These are phyloP conservation scores for Osmoderma eremita DNA, from an alignment of 2,888 invertebrate species.

Conservation along the genomic window DNA sequence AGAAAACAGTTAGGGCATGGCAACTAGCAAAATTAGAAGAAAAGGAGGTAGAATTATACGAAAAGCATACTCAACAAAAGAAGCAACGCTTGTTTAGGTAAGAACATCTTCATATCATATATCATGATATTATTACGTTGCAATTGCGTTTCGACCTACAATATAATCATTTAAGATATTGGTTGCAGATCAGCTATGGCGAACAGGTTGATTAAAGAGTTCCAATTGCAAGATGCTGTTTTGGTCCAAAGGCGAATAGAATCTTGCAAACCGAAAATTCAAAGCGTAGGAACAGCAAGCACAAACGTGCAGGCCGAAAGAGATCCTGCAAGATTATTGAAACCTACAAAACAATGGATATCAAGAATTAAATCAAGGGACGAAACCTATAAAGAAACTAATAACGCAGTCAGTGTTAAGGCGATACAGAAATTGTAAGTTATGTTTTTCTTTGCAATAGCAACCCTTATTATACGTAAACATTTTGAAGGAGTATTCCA, in stretches of 20 bases:
- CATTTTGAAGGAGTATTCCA: slow-evolving; percentile 52
- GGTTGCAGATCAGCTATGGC: slow-evolving; percentile 54
- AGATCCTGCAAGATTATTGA: slow-evolving; percentile 57
- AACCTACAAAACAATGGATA: slow-evolving; percentile 62
- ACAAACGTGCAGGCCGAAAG: slow-evolving; percentile 44
- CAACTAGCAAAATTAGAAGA: slow-evolving; percentile 47
- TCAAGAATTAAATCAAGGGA: slow-evolving; percentile 30
- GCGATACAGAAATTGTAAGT: slow-evolving; percentile 56
- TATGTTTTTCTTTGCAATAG: slow-evolving; percentile 19
- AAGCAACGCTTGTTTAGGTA: slow-evolving; percentile 34
- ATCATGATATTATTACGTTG: too few relatives aligned
- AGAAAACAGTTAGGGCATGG: slow-evolving; percentile 52
- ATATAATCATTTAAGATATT: background rate
- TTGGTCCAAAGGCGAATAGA: slow-evolving; percentile 54
- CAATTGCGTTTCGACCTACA: background rate
- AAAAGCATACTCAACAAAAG: slow-evolving; percentile 45
- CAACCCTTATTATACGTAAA: background rate
- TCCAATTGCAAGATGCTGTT: slow-evolving; percentile 58
- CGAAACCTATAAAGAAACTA: slow-evolving; percentile 33
- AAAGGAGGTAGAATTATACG: slow-evolving; percentile 46
- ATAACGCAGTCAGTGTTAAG: slow-evolving; percentile 43
- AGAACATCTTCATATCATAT: too few relatives aligned
- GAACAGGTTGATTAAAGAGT: slow-evolving; percentile 60
- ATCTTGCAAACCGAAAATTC: slow-evolving; percentile 50
- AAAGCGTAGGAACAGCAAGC: slow-evolving; percentile 39